These are phyloP conservation scores for Tylochromis polylepis DNA, from an alignment of 2,113 vertebrate genomes.

Conservation along the genomic window DNA sequence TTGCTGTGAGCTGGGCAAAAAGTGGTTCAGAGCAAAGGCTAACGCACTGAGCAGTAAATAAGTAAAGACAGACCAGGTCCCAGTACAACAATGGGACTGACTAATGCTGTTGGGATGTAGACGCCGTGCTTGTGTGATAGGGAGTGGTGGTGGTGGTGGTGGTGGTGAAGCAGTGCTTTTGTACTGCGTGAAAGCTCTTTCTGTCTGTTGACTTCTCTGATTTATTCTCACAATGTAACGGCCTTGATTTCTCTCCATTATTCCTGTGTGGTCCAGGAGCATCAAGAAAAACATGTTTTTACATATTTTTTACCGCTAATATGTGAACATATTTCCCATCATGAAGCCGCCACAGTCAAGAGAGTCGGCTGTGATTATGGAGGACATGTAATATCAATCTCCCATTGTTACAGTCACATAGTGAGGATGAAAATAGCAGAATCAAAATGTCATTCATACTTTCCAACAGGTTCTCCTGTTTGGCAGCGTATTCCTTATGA, in stretches of 20 bases:
- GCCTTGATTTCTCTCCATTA: background rate
- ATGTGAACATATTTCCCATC: background rate
- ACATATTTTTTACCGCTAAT: background rate
- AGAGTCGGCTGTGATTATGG: background rate
- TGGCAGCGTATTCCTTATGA: background rate
- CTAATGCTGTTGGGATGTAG: slow-evolving; percentile 2
- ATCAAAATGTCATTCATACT: background rate
- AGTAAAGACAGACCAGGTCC: slow-evolving; percentile 37
- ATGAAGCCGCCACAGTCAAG: background rate
- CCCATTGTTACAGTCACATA: background rate
- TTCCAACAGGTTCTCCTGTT: background rate
- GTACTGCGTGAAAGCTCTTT: background rate
- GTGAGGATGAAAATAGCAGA: background rate
- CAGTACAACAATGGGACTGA: slow-evolving; percentile 18
- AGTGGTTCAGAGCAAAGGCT: slow-evolving; percentile 34
- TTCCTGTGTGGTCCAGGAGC: background rate
- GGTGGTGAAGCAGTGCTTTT: background rate
- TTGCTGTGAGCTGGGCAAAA: slow-evolving; percentile 10
- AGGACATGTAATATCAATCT: background rate
- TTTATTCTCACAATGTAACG: slow-evolving; percentile 7
- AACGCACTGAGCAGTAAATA: slow-evolving; percentile 36
- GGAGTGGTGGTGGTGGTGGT: background rate
- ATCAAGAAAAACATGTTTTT: background rate
- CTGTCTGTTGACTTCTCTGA: background rate
- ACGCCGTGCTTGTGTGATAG: background rate